These are phyloP conservation scores for Clitarchus hookeri DNA, from an alignment of 2,888 invertebrate species.

Conservation along the genomic window DNA sequence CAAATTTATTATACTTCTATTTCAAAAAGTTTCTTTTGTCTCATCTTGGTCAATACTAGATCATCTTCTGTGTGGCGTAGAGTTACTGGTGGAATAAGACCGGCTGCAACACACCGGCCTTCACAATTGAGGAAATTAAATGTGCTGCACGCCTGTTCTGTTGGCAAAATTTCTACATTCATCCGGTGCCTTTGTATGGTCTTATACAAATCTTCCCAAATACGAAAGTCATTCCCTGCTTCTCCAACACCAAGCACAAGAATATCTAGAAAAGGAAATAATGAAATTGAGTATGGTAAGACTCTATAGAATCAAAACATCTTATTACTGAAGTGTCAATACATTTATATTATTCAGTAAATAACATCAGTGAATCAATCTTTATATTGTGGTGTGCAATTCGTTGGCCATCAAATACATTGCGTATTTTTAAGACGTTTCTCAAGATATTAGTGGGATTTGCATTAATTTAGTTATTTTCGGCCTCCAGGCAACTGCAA, in stretches of 20 bases:
- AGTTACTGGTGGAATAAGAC: constrained; percentile 57
- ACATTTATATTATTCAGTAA: too few relatives aligned
- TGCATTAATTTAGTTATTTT: too few relatives aligned
- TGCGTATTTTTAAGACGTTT: too few relatives aligned
- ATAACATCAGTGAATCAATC: too few relatives aligned
- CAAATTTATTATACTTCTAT: background rate
- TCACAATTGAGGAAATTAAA: constrained; percentile 93
- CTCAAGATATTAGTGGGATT: too few relatives aligned
- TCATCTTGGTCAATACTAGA: constrained; percentile 51
- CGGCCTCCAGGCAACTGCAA: too few relatives aligned
- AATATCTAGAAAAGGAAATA: constrained; percentile 52
- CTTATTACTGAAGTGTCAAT: too few relatives aligned
- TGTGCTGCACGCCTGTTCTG: constrained; percentile 83
- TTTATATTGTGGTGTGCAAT: too few relatives aligned
- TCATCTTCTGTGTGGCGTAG: constrained; percentile 62
- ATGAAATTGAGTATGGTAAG: background rate
- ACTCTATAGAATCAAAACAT: background rate
- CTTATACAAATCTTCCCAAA: constrained; percentile 55
- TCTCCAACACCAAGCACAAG: constrained; percentile 70
- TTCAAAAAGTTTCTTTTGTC: constrained; percentile 31
- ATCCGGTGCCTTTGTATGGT: constrained; percentile 62
- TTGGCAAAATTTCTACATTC: constrained; percentile 78
- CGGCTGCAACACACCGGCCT: constrained; percentile 66
- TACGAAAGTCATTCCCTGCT: constrained; percentile 52
- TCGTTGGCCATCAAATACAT: too few relatives aligned